Evolutionary conservation across 2,797 vertebrate genomes (phyloP).

Genomic region (Falco berigora): DNA sequence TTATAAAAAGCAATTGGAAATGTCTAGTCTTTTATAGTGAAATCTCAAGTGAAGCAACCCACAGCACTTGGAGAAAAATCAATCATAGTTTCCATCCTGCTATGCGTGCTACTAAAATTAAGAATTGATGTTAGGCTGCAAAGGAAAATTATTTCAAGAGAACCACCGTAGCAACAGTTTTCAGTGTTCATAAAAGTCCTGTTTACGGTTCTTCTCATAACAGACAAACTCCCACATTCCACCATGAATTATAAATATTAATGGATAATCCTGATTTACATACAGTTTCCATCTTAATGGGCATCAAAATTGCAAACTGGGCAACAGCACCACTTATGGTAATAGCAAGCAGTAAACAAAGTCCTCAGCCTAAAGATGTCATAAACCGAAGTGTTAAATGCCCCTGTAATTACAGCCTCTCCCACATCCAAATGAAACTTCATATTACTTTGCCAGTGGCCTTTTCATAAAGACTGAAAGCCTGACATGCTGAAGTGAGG

Average conservation of each 20-base stretch:
- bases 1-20: constrained; percentile 72
- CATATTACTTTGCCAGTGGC: background rate
- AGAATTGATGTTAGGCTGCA: constrained; percentile 62
- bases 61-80: constrained; percentile 63
- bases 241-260: constrained; percentile 65
- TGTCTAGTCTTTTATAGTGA: constrained; percentile 67
- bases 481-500: background rate
- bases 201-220: constrained; percentile 27
- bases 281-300: constrained; percentile 64
- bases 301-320: constrained; percentile 35
- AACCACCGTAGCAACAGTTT: constrained; percentile 61
- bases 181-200: constrained; percentile 60
- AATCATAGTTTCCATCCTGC: constrained; percentile 68
- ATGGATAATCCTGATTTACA: constrained; percentile 56
- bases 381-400: background rate
- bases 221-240: constrained; percentile 44
- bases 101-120: constrained; percentile 65
- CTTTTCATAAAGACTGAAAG: background rate
- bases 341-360: constrained; percentile 40
- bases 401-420: background rate
- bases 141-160: constrained; percentile 65
- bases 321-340: constrained; percentile 61
- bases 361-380: background rate
- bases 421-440: background rate
- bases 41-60: constrained; percentile 64